Conservation (phyloP, 2,797 vertebrate species). For the Cryptoprocta ferox region DNA sequence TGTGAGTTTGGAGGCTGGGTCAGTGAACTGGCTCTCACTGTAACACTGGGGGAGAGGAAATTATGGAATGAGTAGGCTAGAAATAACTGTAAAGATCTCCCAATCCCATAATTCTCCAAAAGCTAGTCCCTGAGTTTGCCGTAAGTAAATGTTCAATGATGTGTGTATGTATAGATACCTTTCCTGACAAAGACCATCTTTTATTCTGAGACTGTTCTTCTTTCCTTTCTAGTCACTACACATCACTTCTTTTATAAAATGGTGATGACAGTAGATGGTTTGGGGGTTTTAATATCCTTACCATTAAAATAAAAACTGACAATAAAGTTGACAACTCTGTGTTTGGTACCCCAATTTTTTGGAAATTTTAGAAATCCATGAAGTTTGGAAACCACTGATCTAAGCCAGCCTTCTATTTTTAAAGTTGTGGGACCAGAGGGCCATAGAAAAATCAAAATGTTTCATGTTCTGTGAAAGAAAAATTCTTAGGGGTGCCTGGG, state of each 20-base stretch:
- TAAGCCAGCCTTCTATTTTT: background rate
- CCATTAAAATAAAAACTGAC: background rate
- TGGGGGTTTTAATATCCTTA: slow-evolving; percentile 13
- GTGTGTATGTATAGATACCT: background rate
- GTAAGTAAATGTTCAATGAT: background rate
- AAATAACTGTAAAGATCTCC: background rate
- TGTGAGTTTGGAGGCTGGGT: background rate
- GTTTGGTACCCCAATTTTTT: background rate
- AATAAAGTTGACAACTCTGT: background rate
- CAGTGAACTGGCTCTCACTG: background rate
- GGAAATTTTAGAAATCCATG: background rate
- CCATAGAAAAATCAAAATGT: background rate
- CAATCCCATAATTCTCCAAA: background rate
- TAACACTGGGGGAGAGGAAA: background rate
- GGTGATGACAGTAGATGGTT: background rate
- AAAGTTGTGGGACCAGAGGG: background rate
- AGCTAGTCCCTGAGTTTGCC: background rate
- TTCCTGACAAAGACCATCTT: background rate
- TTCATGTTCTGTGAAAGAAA: background rate
- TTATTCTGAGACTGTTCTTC: background rate
- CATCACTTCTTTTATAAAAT: background rate
- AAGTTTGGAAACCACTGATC: background rate
- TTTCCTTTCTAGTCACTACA: background rate
- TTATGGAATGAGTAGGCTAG: background rate
- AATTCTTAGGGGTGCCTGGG: too few relatives aligned